Percentiles rank a stretch among this genome's conserved stretches.
Evolutionary conservation across 2,888 invertebrate species (phyloP).

Genomic region (Phalangium opilio): DNA sequence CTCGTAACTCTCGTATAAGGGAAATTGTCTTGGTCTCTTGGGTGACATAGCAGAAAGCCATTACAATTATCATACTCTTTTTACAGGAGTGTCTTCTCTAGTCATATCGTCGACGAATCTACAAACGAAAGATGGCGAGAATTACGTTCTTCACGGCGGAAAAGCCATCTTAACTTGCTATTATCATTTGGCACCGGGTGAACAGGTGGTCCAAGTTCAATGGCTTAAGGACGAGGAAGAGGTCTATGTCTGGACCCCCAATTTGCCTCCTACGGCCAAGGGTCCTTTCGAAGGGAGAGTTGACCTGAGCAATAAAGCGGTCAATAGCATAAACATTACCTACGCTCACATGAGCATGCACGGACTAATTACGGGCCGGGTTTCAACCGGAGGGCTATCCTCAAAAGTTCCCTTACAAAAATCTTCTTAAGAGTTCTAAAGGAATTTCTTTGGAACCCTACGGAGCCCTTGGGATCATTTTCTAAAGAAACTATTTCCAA

Average conservation of each 20-base stretch:
- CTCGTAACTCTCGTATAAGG: no score
- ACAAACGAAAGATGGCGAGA: conserved; percentile 3
- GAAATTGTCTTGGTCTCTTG: no score
- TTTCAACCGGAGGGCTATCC: conserved; percentile 17
- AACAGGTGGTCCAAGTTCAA: conserved; percentile 15
- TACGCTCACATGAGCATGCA: conserved; percentile 18
- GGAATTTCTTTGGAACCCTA: no score
- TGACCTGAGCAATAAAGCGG: conserved; percentile 9
- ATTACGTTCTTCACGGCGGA: conserved; percentile 20
- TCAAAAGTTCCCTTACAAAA: no score
- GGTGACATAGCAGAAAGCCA: no score
- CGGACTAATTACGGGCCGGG: conserved; percentile 21
- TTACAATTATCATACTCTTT: no score
- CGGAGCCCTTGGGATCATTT: no score
- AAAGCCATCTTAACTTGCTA: conserved; percentile 18
- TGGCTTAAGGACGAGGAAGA: conserved; percentile 20
- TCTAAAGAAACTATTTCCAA: no score
- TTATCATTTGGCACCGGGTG: conserved; percentile 11
- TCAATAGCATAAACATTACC: conserved; percentile 11
- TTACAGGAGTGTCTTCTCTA: no score
- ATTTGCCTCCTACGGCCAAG: conserved; percentile 11
- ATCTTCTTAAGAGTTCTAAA: no score
- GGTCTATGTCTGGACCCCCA: conserved; percentile 17
- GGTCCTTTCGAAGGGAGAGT: conserved; percentile 16
- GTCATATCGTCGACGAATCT: no score